These are phyloP conservation scores for Ictidomys tridecemlineatus DNA, from an alignment of 2,113 vertebrate species.

Conservation along the genomic window DNA sequence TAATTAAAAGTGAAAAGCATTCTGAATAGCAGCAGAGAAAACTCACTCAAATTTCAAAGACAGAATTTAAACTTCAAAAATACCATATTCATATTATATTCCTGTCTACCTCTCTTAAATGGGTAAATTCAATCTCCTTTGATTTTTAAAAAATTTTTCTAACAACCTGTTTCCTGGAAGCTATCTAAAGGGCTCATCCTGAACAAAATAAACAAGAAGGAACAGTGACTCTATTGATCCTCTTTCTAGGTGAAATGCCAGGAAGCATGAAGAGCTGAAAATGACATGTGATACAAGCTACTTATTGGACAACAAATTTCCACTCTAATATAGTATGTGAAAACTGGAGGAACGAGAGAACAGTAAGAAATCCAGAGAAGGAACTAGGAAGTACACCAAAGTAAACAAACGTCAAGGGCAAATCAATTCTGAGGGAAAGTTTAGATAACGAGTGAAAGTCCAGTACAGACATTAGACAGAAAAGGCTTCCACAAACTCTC, in stretches of 20 bases:
- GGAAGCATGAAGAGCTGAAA: slow-evolving; percentile 32
- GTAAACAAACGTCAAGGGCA: neutral
- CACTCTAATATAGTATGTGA: neutral
- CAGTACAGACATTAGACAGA: neutral
- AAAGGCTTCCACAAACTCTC: neutral
- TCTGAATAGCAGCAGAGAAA: slow-evolving; percentile 37
- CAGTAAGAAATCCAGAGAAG: neutral
- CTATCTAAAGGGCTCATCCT: slow-evolving; percentile 2
- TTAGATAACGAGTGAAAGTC: neutral
- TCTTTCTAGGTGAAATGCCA: slow-evolving; percentile 22
- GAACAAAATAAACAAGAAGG: neutral
- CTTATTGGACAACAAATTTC: neutral
- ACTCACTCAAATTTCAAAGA: slow-evolving; percentile 37
- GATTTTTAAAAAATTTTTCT: slow-evolving; percentile 9
- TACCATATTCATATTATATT: neutral
- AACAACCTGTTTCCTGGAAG: slow-evolving; percentile 24
- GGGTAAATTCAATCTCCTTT: slow-evolving; percentile 2
- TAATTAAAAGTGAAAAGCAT: slow-evolving; percentile 55
- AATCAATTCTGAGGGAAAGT: neutral
- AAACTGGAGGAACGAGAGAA: neutral
- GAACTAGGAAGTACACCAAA: neutral
- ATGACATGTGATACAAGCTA: neutral
- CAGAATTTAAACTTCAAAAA: slow-evolving; percentile 22
- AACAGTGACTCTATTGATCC: neutral
- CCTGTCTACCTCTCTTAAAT: neutral